A percentile compares a stretch with the other conserved stretches of the same genome.
Conservation (phyloP, 2,797 vertebrate species). For the Sebastes cheni region DNA sequence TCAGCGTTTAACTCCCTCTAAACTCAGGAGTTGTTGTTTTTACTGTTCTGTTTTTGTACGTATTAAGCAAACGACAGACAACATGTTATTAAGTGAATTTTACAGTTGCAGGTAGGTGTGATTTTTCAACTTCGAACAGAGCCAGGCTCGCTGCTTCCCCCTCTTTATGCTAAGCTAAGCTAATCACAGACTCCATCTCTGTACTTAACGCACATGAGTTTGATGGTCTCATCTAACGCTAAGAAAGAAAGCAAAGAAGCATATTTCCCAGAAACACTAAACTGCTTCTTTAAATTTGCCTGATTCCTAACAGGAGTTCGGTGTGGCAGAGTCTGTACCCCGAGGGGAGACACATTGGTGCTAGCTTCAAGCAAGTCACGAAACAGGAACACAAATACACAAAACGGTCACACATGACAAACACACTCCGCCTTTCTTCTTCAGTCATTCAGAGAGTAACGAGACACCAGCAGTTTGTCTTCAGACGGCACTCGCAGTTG, state of each 20-base stretch:
- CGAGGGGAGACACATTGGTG: conserved; percentile 12
- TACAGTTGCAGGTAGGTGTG: background rate
- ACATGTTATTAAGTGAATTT: background rate
- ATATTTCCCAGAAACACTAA: background rate
- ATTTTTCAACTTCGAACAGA: background rate
- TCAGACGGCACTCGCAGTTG: conserved; percentile 21
- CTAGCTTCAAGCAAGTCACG: conserved; percentile 26
- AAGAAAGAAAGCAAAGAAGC: background rate
- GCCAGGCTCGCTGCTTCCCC: background rate
- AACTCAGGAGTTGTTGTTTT: background rate
- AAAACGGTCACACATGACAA: conserved; percentile 20
- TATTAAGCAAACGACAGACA: background rate
- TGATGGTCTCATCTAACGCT: background rate
- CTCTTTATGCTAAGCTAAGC: background rate
- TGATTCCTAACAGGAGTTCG: conserved; percentile 5
- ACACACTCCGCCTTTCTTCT: conserved; percentile 38
- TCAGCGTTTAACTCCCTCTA: background rate
- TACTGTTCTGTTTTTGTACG: background rate
- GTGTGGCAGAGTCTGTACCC: background rate
- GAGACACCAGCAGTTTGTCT: conserved; percentile 50
- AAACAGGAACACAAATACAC: conserved; percentile 42
- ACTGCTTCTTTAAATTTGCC: background rate
- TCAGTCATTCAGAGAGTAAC: conserved; percentile 51
- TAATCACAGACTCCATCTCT: background rate
- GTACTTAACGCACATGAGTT: background rate